Evolutionary conservation across 2,113 vertebrate species (phyloP), one percentile per base, ranked within the genome.

Genomic region (Empidonax traillii): DNA sequence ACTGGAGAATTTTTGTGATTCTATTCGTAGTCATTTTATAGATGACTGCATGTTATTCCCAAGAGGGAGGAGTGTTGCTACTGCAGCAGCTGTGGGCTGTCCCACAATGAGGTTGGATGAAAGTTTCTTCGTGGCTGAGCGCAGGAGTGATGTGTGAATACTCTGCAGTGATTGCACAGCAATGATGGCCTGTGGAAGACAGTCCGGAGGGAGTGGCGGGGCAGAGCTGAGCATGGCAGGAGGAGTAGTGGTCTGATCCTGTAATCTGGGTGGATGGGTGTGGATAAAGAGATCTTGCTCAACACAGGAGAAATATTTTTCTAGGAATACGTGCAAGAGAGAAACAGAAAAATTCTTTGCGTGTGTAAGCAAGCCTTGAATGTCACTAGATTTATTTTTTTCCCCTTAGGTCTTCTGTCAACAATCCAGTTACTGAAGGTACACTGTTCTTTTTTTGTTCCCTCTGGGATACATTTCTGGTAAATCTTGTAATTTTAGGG

Each of bases 41-140:
- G 56, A 11, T 4, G 3, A 30, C 49, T 61, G 53, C 4, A 5
- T 5, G 0, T 20, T 41, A 13, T 14, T 78, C 8, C 8, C 4
- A 5, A 9, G 62, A 52, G 51, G n/a, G 43, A 47, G 35, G 13
- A 58, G 35, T 33, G 44, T 27, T 72, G 21, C 66, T 49, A 1
- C 51, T 52, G 31, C 24, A 31, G 81, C 55, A 47, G 76, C 76
- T 30, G 63, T 5, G 68, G 41, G 16, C 35, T 23, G 28, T 85
- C 37, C 51, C n/a, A 31, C 19, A 47, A 8, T 22, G 16, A 49
- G 51, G 19, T 6, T 47, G 66, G 52, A 58, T 67, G 43, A 24
- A 44, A 18, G 37, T 56, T 71, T 13, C 14, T 21, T 71, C 9
- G 1, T 7, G 52, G 41, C 1, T 41, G 61, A 63, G 4, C 21